Conservation (phyloP, 1,140 invertebrate species). For the Augochlora pura region DNA sequence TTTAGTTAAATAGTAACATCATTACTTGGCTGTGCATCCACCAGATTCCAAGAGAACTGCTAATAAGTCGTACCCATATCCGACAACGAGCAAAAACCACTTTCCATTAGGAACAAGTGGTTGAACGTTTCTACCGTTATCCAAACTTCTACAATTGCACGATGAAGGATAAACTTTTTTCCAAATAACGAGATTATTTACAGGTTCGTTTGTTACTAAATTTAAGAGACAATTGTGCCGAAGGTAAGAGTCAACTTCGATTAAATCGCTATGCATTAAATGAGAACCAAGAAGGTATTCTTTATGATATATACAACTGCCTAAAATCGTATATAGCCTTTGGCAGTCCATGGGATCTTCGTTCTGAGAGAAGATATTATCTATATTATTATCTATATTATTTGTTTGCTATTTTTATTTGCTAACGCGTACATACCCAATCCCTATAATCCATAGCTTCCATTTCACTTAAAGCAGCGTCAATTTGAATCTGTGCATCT, state of each 20-base stretch:
- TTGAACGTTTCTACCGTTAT: slow-evolving; percentile 39
- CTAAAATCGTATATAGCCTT: slow-evolving; percentile 88
- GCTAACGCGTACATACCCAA: slow-evolving; percentile 81
- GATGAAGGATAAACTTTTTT: slow-evolving; percentile 85
- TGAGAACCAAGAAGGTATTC: slow-evolving; percentile 87
- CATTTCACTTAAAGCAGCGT: slow-evolving; percentile 89
- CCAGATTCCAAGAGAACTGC: slow-evolving; percentile 87
- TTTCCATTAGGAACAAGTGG: slow-evolving; percentile 80
- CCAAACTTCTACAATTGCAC: slow-evolving; percentile 69
- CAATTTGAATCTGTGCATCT: slow-evolving; percentile 88
- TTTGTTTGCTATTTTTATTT: slow-evolving; percentile 1
- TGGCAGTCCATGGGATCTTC: slow-evolving; percentile 89
- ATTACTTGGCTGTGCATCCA: slow-evolving; percentile 80
- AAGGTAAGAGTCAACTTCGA: slow-evolving; percentile 86
- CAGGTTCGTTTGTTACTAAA: slow-evolving; percentile 83
- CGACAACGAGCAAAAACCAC: slow-evolving; percentile 88
- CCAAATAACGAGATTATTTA: slow-evolving; percentile 88
- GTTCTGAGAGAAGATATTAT: slow-evolving; percentile 80
- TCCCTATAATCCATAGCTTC: slow-evolving; percentile 91
- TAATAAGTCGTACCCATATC: slow-evolving; percentile 86
- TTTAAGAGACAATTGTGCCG: slow-evolving; percentile 85
- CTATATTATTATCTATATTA: slow-evolving; percentile 11
- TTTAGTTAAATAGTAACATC: slow-evolving; percentile 13
- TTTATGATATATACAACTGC: slow-evolving; percentile 87
- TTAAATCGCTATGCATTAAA: slow-evolving; percentile 85